phyloP scores from a whole-genome alignment of 2,888 invertebrate genomes.

The Epirrhoe tristata region DNA sequence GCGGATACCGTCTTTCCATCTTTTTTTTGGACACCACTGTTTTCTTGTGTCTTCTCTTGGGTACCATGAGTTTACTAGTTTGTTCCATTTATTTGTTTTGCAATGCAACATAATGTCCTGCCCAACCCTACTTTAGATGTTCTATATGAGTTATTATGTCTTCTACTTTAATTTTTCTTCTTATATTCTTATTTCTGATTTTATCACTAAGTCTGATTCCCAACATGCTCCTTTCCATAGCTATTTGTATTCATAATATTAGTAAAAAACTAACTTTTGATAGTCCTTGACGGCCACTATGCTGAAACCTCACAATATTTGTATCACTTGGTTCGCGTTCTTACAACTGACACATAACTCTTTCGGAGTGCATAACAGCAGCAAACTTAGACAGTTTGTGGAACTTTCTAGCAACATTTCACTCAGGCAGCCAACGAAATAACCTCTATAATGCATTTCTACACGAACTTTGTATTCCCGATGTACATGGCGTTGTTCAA shows the following conservation, averaged over 20 bases:
- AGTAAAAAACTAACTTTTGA: neutral
- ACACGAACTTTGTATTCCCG: conserved; percentile 51
- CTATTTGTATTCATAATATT: too few species aligned
- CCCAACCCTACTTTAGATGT: too few species aligned
- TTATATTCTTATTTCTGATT: too few species aligned
- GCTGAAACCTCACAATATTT: conserved; percentile 12
- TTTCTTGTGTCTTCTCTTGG: too few species aligned
- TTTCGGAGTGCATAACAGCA: conserved; percentile 48
- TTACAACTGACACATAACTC: conserved; percentile 27
- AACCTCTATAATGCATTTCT: conserved; percentile 60
- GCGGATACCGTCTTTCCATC: too few species aligned
- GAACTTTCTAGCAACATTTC: conserved; percentile 57
- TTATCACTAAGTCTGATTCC: too few species aligned
- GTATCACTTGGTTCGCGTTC: conserved; percentile 20
- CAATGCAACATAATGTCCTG: too few species aligned
- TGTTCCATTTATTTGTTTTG: too few species aligned
- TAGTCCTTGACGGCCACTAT: conserved; percentile 15
- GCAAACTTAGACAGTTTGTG: conserved; percentile 55
- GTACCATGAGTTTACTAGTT: too few species aligned
- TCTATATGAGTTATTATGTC: too few species aligned
- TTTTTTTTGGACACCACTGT: too few species aligned
- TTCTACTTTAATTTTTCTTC: too few species aligned
- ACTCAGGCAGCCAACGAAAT: conserved; percentile 57
- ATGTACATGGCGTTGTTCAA: conserved; percentile 40
- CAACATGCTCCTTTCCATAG: neutral